phyloP scores from a whole-genome alignment of 92 coral and sea anemone genomes.

The Micromussa lordhowensis region DNA sequence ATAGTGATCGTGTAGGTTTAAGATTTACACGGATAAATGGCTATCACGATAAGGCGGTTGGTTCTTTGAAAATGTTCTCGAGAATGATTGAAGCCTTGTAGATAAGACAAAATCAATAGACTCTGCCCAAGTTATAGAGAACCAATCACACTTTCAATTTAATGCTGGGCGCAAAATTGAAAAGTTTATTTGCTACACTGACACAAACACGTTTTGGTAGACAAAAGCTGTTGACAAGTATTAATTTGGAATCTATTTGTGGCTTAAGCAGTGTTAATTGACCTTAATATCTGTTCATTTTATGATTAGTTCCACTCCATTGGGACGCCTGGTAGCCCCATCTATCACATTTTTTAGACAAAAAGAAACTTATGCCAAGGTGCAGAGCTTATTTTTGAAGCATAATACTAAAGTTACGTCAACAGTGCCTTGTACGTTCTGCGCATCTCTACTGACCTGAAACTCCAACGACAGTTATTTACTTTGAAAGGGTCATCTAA shows the following conservation, averaged over 20 bases:
- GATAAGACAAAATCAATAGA: neutral
- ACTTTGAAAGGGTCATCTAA: neutral
- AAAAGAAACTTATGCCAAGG: neutral
- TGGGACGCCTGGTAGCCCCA: neutral
- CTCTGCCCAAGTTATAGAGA: neutral
- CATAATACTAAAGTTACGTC: neutral
- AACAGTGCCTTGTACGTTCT: neutral
- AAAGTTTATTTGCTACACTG: neutral
- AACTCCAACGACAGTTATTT: neutral
- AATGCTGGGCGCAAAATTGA: neutral
- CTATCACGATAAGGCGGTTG: neutral
- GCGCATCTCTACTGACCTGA: neutral
- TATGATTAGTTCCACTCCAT: neutral
- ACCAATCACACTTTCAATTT: neutral
- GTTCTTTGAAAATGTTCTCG: neutral
- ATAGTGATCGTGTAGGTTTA: neutral
- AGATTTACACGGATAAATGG: neutral
- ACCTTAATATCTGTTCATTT: constrained; percentile 2
- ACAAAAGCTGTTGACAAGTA: constrained; percentile 10
- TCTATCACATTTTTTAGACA: neutral
- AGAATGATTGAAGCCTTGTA: neutral
- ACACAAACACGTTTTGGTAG: neutral
- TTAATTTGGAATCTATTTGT: constrained; percentile 2
- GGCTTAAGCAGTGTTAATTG: constrained; percentile 4
- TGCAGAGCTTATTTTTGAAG: neutral